Conservation (phyloP, 2,888 invertebrate species). For the Idaea aversata region DNA sequence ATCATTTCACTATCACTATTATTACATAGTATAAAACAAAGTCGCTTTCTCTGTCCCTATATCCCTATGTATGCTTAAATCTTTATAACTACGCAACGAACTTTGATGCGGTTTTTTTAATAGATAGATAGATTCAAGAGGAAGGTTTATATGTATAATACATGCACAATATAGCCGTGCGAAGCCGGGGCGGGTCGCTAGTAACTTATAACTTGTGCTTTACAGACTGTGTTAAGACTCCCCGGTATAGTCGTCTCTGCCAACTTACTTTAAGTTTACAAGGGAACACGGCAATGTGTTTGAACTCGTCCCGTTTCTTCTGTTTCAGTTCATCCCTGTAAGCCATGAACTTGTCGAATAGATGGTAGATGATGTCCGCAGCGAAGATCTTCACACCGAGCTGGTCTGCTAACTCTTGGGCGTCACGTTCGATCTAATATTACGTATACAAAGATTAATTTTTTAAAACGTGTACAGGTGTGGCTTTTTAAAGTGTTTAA, state of each 20-base stretch:
- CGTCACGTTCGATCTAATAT: slow-evolving; percentile 89
- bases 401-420: slow-evolving; percentile 97
- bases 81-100: no score
- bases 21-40: no score
- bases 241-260: background rate
- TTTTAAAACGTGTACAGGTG: background rate
- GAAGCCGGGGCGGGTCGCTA: no score
- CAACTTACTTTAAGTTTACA: slow-evolving; percentile 91
- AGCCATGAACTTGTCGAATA: slow-evolving; percentile 98
- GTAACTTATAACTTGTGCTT: no score
- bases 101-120: no score
- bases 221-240: background rate
- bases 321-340: slow-evolving; percentile 94
- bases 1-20: no score
- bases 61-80: no score
- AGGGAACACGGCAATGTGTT: slow-evolving; percentile 98
- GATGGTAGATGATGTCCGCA: slow-evolving; percentile 99
- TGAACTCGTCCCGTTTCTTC: slow-evolving; percentile 96
- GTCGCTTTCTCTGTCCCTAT: no score
- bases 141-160: no score
- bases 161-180: no score
- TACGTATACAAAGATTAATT: background rate
- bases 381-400: slow-evolving; percentile 97
- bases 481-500: no score
- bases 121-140: no score